These are phyloP conservation scores for Anorthoa munda DNA, from an alignment of 2,888 invertebrate species.

Conservation along the genomic window DNA sequence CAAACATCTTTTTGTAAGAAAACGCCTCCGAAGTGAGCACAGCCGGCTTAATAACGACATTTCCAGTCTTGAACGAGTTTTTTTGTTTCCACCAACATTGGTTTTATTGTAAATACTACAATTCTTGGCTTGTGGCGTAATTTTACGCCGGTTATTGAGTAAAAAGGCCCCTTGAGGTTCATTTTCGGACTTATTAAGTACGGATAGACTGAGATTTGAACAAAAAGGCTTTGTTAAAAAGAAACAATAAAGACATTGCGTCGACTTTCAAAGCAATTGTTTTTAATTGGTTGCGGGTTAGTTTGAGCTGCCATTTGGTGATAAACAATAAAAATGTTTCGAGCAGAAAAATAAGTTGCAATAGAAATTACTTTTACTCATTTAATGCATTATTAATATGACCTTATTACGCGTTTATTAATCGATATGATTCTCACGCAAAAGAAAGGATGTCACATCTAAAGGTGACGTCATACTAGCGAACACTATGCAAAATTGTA, in stretches of 20 bases:
- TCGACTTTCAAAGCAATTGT: not conserved
- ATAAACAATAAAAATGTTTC: conserved; percentile 3
- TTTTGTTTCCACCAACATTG: conserved; percentile 58
- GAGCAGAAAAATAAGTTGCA: not conserved
- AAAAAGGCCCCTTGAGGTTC: conserved; percentile 31
- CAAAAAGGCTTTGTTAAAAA: conserved; percentile 28
- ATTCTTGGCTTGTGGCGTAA: conserved; percentile 48
- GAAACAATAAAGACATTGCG: not conserved
- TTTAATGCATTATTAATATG: conserved; percentile 34
- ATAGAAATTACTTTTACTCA: not conserved
- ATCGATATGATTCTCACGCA: not conserved
- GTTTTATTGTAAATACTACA: conserved; percentile 60
- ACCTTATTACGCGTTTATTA: not conserved
- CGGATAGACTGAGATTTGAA: conserved; percentile 38
- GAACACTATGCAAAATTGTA: not conserved
- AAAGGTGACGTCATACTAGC: not conserved
- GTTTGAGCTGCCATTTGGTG: not conserved
- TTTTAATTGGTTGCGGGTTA: not conserved
- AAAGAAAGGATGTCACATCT: not conserved
- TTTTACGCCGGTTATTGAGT: conserved; percentile 48
- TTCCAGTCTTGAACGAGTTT: conserved; percentile 60
- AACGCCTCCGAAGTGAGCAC: conserved; percentile 54
- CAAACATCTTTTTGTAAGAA: conserved; percentile 59
- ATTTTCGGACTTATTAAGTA: conserved; percentile 51
- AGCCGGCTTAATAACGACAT: conserved; percentile 66